Conservation (phyloP, 2,888 invertebrate species). For the Leucoptera coffeella region DNA sequence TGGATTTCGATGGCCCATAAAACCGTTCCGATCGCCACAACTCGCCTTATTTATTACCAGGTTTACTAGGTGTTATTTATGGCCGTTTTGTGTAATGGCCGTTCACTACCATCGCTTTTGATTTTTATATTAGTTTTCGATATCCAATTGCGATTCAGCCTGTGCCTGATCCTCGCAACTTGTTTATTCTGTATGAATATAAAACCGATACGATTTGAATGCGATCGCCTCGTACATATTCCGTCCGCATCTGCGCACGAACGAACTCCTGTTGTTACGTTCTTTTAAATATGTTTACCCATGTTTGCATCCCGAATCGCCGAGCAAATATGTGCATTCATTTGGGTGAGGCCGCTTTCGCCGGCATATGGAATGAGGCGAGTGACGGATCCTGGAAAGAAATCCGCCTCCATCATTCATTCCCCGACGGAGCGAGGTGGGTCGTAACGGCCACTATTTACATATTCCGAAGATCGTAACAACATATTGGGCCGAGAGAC, state of each 20-base stretch:
- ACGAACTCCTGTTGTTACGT: conserved; percentile 16
- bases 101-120: no score
- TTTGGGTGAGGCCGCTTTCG: conserved; percentile 25
- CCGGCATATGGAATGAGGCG: conserved; percentile 14
- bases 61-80: no score
- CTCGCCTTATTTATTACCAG: no score
- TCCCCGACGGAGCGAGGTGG: conserved; percentile 12
- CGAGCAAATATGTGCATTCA: conserved; percentile 46
- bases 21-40: conserved; percentile 12
- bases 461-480: no score
- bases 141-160: no score
- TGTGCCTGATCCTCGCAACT: no score
- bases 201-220: no score
- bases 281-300: no score
- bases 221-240: conserved; percentile 22
- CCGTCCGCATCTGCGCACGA: conserved; percentile 13
- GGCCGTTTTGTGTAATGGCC: no score
- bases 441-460: conserved; percentile 14
- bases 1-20: conserved; percentile 16
- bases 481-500: no score
- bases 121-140: no score
- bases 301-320: conserved; percentile 22
- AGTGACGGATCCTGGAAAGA: conserved; percentile 10
- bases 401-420: conserved; percentile 10
- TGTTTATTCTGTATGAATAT: no score